Evolutionary conservation across 1,140 invertebrate species (phyloP).

Genomic region (Drosophila punjabiensis): DNA sequence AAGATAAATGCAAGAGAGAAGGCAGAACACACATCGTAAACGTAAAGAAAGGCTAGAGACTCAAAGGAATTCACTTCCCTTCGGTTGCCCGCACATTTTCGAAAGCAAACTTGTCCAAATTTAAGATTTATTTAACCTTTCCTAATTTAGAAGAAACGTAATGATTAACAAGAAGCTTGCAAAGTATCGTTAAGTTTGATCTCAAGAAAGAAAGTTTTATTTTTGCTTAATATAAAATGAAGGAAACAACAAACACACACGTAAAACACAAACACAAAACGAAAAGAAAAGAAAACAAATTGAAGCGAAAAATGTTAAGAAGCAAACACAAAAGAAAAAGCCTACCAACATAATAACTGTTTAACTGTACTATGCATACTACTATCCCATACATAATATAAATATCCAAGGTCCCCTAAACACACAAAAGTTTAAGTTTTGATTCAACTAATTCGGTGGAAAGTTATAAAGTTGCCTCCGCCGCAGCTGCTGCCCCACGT

Average conservation of each 20-base stretch:
- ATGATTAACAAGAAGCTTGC: constrained; percentile 62
- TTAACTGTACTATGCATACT: constrained; percentile 77
- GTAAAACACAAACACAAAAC: constrained; percentile 30
- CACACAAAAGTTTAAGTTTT: constrained; percentile 63
- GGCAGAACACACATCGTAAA: constrained; percentile 20
- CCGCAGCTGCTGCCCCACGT: constrained; percentile 13
- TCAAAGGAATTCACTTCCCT: constrained; percentile 28
- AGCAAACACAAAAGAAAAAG: constrained; percentile 47
- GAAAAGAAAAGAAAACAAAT: constrained; percentile 28
- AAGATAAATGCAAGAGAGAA: constrained; percentile 55
- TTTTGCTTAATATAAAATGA: constrained; percentile 79
- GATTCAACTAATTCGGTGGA: constrained; percentile 44
- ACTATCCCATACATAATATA: constrained; percentile 67
- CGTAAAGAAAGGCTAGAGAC: constrained; percentile 12
- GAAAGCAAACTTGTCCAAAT: constrained; percentile 52
- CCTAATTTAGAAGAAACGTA: constrained; percentile 41
- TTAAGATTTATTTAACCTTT: constrained; percentile 34
- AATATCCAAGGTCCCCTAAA: constrained; percentile 44
- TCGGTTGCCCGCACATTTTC: constrained; percentile 30
- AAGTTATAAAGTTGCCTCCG: background rate
- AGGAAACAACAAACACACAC: constrained; percentile 20
- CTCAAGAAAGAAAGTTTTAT: constrained; percentile 76
- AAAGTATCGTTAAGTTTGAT: constrained; percentile 84
- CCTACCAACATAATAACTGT: constrained; percentile 72
- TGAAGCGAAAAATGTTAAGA: constrained; percentile 48